Base-by-base conservation (phyloP, 2,113 vertebrate species). In the Egretta garzetta region DNA sequence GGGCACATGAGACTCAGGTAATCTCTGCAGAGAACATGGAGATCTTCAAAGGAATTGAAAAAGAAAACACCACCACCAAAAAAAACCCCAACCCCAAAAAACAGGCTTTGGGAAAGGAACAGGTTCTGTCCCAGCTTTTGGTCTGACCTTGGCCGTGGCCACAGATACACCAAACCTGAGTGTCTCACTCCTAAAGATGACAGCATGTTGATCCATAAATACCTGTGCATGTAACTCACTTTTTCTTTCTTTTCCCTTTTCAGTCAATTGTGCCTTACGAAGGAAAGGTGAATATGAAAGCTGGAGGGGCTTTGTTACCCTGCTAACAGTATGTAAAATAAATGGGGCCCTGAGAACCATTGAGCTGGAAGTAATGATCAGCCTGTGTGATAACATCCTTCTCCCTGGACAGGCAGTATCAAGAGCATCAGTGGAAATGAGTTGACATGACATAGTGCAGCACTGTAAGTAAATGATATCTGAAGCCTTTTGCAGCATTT, bases 221-320 rank as follows among this genome's bases (percentile, higher is more conserved):
- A 59, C 58, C 43, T 45, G 18, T 56, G 35, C 18, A 23, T 22
- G 11, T 47, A 13, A n/a, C 47, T 90, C 26, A 14, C n/a, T 37
- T 60, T 14, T 68, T 12, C 83, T 74, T 91, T 71, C 37, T 85
- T 58, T 63, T 39, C 70, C 7, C 28, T 52, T 35, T 56, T 26
- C 17, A 53, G 39, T 35, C 76, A 41, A 0, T 32, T 1, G 1
- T 39, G 66, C 70, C 70, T 75, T 5, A 2, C 0, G 2, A 50
- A 82, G 59, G 52, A 43, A 74, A 37, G n/a, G 56, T 17, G 76
- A 49, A 22, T 17, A 5, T 12, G 33, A n/a, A 56, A 58, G 49
- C 63, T 53, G 24, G 67, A 89, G 67, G 32, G 53, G 10, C 43
- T 91, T 80, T 8, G 2, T 43, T 49, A 22, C 43, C 14, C 22